phyloP scores from a whole-genome alignment of 2,888 invertebrate species.

The Carpatolechia fugitivella region DNA sequence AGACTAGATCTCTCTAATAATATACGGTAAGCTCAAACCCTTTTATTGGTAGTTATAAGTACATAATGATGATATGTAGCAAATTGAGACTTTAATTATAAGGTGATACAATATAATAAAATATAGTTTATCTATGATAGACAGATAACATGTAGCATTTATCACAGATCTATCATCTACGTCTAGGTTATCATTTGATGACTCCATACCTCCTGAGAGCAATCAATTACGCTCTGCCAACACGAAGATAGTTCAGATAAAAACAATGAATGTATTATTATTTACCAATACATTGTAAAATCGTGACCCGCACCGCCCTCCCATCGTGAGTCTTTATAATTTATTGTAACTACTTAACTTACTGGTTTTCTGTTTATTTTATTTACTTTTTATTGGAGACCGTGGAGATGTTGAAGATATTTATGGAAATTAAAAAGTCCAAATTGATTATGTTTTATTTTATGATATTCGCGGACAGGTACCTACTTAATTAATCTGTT shows the following conservation, averaged over 20 bases:
- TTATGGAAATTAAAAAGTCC: neutral
- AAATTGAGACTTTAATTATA: too few relatives aligned
- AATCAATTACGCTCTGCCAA: constrained; percentile 4
- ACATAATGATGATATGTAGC: too few relatives aligned
- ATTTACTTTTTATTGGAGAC: neutral
- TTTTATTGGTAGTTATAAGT: too few relatives aligned
- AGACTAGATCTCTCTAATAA: too few relatives aligned
- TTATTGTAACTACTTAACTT: neutral
- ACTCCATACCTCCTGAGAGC: neutral
- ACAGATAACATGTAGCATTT: too few relatives aligned
- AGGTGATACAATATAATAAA: too few relatives aligned
- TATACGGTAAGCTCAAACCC: too few relatives aligned
- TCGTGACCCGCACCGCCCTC: constrained; percentile 23
- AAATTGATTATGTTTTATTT: neutral
- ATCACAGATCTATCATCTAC: neutral
- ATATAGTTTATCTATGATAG: too few relatives aligned
- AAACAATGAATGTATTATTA: constrained; percentile 30
- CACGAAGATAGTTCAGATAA: constrained; percentile 21
- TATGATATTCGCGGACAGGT: neutral
- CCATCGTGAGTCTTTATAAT: constrained; percentile 26
- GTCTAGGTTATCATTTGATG: neutral
- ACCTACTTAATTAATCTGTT: too few relatives aligned
- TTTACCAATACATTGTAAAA: constrained; percentile 25
- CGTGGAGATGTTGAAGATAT: neutral
- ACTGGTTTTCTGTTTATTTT: neutral